Conservation (phyloP, 2,113 vertebrate genomes). For the Syngnathoides biaculeatus region DNA sequence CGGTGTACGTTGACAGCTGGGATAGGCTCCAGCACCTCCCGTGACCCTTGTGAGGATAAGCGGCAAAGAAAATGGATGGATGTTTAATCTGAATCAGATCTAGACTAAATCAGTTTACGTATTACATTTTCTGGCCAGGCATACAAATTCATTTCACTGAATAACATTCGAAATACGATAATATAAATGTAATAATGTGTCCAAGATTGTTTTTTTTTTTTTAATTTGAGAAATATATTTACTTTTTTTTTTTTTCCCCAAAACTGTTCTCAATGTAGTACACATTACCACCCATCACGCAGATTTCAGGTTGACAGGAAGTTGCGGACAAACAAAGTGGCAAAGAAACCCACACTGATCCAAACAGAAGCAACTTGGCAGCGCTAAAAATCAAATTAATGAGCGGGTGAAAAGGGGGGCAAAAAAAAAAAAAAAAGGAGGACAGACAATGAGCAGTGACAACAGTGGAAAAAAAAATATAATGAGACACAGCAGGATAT, state of each 20-base stretch:
- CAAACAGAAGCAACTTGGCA: constrained; percentile 15
- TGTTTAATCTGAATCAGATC: background rate
- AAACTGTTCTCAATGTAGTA: too few species aligned
- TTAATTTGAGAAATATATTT: too few species aligned
- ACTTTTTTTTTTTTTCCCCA: too few species aligned
- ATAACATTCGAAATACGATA: background rate
- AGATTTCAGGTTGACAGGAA: background rate
- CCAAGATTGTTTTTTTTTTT: too few species aligned
- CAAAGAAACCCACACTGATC: background rate
- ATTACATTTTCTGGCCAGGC: background rate
- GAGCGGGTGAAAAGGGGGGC: constrained; percentile 26
- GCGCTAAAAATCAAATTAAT: constrained; percentile 28
- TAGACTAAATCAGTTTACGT: background rate
- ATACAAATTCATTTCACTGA: background rate
- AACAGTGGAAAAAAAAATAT: constrained; percentile 34
- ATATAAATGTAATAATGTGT: too few species aligned
- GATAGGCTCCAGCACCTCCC: too few species aligned
- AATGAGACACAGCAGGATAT: constrained; percentile 28
- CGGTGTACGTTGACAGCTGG: too few species aligned
- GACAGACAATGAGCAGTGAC: constrained; percentile 26
- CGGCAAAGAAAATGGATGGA: too few species aligned
- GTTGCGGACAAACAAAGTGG: background rate
- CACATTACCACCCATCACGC: background rate
- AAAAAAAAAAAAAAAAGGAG: constrained; percentile 11
- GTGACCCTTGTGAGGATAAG: too few species aligned